Conservation (phyloP, 2,113 vertebrate genomes). For the Hirundichthys speculiger region DNA sequence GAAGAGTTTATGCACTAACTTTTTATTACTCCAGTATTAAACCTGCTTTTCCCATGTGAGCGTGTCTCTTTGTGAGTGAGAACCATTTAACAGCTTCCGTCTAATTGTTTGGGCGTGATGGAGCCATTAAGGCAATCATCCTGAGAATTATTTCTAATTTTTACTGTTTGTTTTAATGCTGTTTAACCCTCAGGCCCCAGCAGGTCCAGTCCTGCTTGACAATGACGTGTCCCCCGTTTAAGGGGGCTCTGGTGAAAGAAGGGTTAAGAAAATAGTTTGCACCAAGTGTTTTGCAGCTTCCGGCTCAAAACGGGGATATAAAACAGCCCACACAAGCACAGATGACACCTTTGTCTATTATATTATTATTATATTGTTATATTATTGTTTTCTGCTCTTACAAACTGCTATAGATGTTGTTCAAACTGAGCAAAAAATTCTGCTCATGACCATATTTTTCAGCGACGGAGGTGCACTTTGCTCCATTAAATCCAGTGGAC, state of each 20-base stretch:
- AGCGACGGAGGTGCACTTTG: conserved; percentile 12
- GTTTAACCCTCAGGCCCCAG: too few species aligned
- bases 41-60: conserved; percentile 30
- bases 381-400: conserved; percentile 5
- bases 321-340: conserved; percentile 43
- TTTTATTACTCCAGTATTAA: conserved; percentile 55
- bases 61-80: conserved; percentile 18
- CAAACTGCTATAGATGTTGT: conserved; percentile 17
- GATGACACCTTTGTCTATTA: conserved; percentile 14
- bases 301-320: too few species aligned
- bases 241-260: too few species aligned
- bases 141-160: conserved; percentile 19
- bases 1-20: conserved; percentile 58
- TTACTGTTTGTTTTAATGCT: too few species aligned
- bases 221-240: too few species aligned
- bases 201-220: too few species aligned
- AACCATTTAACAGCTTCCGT: conserved; percentile 31
- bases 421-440: background rate
- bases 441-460: conserved; percentile 3
- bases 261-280: too few species aligned
- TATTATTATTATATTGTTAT: too few species aligned
- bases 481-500: conserved; percentile 16
- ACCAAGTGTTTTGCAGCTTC: too few species aligned
- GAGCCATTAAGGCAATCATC: conserved; percentile 35
- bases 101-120: conserved; percentile 35